Evolutionary conservation across 2,888 invertebrate genomes (phyloP).

Genomic region (Tipula vernalis): DNA sequence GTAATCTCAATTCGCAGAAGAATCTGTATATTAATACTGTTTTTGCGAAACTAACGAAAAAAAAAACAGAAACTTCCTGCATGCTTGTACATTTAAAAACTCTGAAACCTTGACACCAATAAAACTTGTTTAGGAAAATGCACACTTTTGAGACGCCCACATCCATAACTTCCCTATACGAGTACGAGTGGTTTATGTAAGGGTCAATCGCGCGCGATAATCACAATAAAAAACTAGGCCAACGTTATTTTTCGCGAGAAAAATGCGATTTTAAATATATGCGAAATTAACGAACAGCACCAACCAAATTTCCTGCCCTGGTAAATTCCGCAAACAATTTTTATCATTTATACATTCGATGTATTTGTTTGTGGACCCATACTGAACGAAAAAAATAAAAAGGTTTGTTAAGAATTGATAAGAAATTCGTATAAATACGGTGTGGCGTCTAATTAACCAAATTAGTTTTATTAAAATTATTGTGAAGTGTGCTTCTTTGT

Average conservation of each 20-base stretch:
- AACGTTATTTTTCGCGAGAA: not conserved
- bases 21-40: too few species aligned
- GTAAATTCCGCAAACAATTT: not conserved
- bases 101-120: not conserved
- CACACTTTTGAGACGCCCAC: not conserved
- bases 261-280: not conserved
- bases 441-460: not conserved
- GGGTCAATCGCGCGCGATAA: not conserved
- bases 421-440: not conserved
- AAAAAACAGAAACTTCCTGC: not conserved
- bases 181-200: not conserved
- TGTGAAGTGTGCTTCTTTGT: not conserved
- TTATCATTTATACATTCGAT: not conserved
- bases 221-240: not conserved
- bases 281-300: not conserved
- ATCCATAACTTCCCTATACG: not conserved
- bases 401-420: not conserved
- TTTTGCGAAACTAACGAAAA: not conserved
- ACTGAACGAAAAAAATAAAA: not conserved
- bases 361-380: not conserved
- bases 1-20: not conserved
- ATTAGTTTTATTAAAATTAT: not conserved
- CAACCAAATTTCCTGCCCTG: not conserved
- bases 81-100: not conserved
- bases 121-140: not conserved